Percentiles rank a stretch among this genome's conserved stretches.
These are phyloP conservation scores for Coregonus ussuriensis DNA, from an alignment of 2,797 vertebrate genomes.

Conservation along the genomic window DNA sequence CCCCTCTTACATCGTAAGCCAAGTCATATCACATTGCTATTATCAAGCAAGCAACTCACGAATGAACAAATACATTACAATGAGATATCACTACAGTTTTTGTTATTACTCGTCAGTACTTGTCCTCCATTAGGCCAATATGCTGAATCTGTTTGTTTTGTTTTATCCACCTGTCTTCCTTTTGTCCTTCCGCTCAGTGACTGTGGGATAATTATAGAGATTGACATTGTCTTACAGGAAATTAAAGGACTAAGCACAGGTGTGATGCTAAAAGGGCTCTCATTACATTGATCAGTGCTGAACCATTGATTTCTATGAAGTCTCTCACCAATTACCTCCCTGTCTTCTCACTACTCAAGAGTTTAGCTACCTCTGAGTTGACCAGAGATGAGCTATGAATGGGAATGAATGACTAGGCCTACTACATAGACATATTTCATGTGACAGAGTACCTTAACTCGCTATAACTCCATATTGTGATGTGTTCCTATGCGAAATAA, in stretches of 20 bases:
- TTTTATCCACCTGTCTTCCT: slow-evolving; percentile 71
- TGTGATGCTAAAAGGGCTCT: slow-evolving; percentile 71
- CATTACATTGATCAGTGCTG: slow-evolving; percentile 63
- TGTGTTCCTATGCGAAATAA: not conserved
- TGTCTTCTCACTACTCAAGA: slow-evolving; percentile 31
- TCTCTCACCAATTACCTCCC: slow-evolving; percentile 65
- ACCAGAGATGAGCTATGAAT: not conserved
- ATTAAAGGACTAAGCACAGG: slow-evolving; percentile 74
- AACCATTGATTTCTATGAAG: slow-evolving; percentile 58
- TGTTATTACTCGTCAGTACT: not conserved
- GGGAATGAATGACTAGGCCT: not conserved
- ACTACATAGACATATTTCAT: not conserved
- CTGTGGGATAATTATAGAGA: slow-evolving; percentile 69
- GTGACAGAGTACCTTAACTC: not conserved
- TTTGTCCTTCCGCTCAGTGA: slow-evolving; percentile 64
- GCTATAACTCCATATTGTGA: not conserved
- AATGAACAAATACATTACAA: not conserved
- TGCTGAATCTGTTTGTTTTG: slow-evolving; percentile 62
- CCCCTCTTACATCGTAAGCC: not conserved
- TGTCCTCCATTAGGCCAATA: not conserved
- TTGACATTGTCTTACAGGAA: slow-evolving; percentile 62
- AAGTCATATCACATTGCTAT: not conserved
- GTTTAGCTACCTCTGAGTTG: not conserved
- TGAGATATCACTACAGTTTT: not conserved
- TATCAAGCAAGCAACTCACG: not conserved